Evolutionary conservation across 1,140 invertebrate species (phyloP), one percentile per base, ranked within the genome.

Genomic region (Hyphantria cunea): DNA sequence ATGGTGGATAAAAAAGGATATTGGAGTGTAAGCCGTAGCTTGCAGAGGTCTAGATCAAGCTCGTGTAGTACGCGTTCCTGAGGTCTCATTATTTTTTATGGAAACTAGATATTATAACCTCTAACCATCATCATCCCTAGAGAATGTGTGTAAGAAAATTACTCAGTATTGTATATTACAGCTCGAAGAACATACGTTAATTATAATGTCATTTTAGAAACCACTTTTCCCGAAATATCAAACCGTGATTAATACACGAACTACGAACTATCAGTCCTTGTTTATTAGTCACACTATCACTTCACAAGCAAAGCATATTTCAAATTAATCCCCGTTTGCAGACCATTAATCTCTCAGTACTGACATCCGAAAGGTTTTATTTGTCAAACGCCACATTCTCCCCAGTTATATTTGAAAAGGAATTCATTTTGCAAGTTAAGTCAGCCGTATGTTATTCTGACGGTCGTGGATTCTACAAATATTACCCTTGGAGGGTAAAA

Each of bases 391-490:
- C 54, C 42, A 58, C 44, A 58, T 58, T 58, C 41, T 17, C 54
- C 54, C 47, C 25, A 48, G 54, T 58, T 37, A 48, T 58, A 58
- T 58, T 58, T 58, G 54, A 58, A 58, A 58, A 58, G 54, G 54
- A 58, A 58, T 58, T 58, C 54, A 58, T 58, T 58, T 32, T 7
- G 42, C 31, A 13, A 58, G 54, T 44, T 58, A 58, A 58, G 54
- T 58, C 45, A 44, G 32, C 54, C 54, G 45, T 58, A 58, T 37
- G 54, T 58, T 58, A 58, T 58, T 48, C 54, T 39, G 54, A 7
- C 37, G 37, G 37, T 25, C 44, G 42, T 45, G 33, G 54, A 37
- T 58, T 58, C 54, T 48, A 58, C 54, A 58, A 58, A 58, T 58
- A 58, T 58, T 58, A 58, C 55, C 45, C 55, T 58, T 44, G 12